A percentile compares a stretch with the other conserved stretches of the same genome.
Evolutionary conservation across 1,140 invertebrate species (phyloP).

Genomic region (Parapsyche elsis): DNA sequence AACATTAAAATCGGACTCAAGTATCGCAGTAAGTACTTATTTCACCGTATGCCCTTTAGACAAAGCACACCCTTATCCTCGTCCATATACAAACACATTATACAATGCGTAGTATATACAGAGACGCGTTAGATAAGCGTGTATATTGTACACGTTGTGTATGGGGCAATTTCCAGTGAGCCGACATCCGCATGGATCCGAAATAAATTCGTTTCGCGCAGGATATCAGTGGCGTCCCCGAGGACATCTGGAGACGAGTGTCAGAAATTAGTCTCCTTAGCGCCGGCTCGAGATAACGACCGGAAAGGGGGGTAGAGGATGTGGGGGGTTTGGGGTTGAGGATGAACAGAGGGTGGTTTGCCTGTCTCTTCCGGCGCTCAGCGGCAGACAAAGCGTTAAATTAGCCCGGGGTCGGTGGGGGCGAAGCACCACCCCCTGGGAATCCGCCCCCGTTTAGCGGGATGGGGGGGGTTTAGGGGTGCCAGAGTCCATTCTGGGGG

Average conservation of each 20-base stretch:
- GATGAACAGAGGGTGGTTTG: not conserved
- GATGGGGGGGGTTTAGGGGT: too few species aligned
- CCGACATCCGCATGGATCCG: slow-evolving; percentile 16
- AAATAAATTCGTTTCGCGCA: slow-evolving; percentile 26
- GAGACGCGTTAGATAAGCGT: too few species aligned
- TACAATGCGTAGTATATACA: too few species aligned
- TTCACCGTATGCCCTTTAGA: too few species aligned
- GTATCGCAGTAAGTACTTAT: too few species aligned
- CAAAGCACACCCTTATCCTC: too few species aligned
- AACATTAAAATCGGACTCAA: too few species aligned
- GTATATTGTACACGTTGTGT: too few species aligned
- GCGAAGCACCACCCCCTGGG: not conserved
- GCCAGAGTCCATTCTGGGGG: not conserved
- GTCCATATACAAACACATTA: too few species aligned
- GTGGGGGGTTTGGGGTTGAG: not conserved
- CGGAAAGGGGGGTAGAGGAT: slow-evolving; percentile 4
- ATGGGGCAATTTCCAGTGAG: not conserved
- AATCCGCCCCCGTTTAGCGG: not conserved
- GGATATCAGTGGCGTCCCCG: slow-evolving; percentile 17
- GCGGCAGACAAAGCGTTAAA: slow-evolving; percentile 51
- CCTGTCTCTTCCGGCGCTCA: not conserved
- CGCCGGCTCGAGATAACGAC: slow-evolving; percentile 50
- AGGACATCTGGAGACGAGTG: slow-evolving; percentile 52
- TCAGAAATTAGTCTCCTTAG: slow-evolving; percentile 55
- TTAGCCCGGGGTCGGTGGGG: slow-evolving; percentile 26